Conservation (phyloP, 2,797 vertebrate species). For the Acanthiza pusilla region DNA sequence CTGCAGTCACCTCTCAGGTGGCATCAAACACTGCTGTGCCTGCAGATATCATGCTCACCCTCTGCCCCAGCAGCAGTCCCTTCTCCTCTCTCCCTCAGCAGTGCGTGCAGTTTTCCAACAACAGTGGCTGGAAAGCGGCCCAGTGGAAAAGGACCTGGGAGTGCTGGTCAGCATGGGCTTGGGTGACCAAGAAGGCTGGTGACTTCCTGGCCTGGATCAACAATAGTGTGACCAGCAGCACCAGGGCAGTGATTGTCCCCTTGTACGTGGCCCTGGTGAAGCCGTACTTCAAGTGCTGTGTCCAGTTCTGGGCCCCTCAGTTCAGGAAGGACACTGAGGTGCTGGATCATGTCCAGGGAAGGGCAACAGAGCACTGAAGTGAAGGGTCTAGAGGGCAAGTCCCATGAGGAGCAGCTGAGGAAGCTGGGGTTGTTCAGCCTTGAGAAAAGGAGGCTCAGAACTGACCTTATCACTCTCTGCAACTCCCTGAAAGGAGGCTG, state of each 20-base stretch:
- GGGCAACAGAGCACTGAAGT: neutral
- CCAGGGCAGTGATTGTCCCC: neutral
- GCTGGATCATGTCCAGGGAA: neutral
- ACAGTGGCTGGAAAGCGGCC: accelerated
- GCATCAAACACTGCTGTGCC: neutral
- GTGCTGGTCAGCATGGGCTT: accelerated
- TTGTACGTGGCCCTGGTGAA: accelerated
- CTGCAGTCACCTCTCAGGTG: neutral
- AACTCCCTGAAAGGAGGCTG: neutral
- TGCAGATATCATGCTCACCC: neutral
- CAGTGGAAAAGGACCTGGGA: neutral
- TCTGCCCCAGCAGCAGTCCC: neutral
- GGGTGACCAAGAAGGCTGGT: neutral
- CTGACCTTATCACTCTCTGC: neutral
- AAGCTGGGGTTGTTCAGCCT: neutral
- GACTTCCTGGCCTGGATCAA: neutral
- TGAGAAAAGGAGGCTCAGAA: neutral
- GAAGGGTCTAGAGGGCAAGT: neutral
- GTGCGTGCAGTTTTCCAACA: neutral
- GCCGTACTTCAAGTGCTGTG: accelerated
- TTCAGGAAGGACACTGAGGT: neutral
- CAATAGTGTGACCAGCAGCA: neutral
- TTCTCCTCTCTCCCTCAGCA: neutral
- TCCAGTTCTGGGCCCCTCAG: accelerated
- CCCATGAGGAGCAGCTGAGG: neutral